Evolutionary conservation across 1,140 invertebrate genomes (phyloP).

Genomic region (Pogonognathellus flavescens): DNA sequence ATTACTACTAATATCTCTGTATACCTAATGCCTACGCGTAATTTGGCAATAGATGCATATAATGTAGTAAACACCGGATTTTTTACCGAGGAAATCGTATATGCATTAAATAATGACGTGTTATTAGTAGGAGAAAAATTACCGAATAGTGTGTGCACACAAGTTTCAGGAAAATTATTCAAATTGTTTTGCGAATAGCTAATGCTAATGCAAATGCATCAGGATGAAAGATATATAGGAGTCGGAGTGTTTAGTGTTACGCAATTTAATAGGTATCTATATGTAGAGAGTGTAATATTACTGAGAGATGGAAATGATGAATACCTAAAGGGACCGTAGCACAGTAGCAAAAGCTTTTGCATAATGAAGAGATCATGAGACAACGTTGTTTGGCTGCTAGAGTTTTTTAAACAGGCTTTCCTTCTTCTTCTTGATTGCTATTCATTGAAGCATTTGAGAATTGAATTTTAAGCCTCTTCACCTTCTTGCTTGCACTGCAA

Average conservation of each 20-base stretch:
- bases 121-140: background rate
- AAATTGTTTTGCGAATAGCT: too few relatives aligned
- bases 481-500: background rate
- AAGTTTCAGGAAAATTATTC: background rate
- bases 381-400: conserved; percentile 41
- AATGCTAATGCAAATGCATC: background rate
- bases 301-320: background rate
- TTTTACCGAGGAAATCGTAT: too few relatives aligned
- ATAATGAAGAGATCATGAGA: conserved; percentile 47
- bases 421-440: conserved; percentile 3
- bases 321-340: conserved; percentile 27
- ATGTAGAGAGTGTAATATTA: background rate
- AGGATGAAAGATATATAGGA: conserved; percentile 7
- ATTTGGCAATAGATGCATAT: too few relatives aligned
- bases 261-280: background rate
- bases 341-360: conserved; percentile 31
- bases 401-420: conserved; percentile 4
- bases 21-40: too few relatives aligned
- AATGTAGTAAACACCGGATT: too few relatives aligned
- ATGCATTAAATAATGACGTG: background rate
- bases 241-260: background rate
- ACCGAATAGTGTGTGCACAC: background rate
- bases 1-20: too few relatives aligned
- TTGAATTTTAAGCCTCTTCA: conserved; percentile 23
- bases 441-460: conserved; percentile 34